phyloP scores from a whole-genome alignment of 2,113 vertebrate species.

The Heloderma charlesbogerti region DNA sequence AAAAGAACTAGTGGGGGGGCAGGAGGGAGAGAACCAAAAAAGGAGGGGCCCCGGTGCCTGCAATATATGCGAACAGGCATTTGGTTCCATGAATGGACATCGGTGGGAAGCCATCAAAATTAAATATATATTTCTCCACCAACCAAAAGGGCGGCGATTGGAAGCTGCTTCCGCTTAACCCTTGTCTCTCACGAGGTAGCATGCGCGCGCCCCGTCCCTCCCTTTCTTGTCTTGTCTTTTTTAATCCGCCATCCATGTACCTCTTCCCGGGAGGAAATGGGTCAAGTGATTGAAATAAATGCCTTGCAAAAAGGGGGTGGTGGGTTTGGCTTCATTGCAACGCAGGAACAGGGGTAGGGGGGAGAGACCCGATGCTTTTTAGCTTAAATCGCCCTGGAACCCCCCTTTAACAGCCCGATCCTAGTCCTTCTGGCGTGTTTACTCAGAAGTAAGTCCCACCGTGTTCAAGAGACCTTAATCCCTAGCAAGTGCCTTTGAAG shows the following conservation, averaged over 20 bases:
- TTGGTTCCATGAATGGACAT: slow-evolving; percentile 26
- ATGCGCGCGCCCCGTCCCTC: not conserved
- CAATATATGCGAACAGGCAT: not conserved
- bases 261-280: not conserved
- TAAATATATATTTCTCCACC: slow-evolving; percentile 15
- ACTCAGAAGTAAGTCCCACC: not conserved
- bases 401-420: not conserved
- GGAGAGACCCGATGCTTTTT: not conserved
- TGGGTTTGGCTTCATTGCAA: not conserved
- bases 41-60: not conserved
- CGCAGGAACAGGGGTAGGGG: not conserved
- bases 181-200: slow-evolving; percentile 7
- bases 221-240: too few species aligned
- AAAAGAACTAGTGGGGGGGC: not conserved
- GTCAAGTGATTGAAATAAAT: not conserved
- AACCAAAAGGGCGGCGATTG: slow-evolving; percentile 14
- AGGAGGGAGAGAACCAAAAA: not conserved
- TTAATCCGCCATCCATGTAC: not conserved
- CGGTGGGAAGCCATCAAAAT: not conserved
- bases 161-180: slow-evolving; percentile 26
- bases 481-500: not conserved
- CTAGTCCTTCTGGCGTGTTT: not conserved
- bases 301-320: not conserved
- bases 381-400: not conserved
- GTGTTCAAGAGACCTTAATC: not conserved